Base-by-base conservation (phyloP, 1,140 invertebrate species). In the Pogonus chalceus region DNA sequence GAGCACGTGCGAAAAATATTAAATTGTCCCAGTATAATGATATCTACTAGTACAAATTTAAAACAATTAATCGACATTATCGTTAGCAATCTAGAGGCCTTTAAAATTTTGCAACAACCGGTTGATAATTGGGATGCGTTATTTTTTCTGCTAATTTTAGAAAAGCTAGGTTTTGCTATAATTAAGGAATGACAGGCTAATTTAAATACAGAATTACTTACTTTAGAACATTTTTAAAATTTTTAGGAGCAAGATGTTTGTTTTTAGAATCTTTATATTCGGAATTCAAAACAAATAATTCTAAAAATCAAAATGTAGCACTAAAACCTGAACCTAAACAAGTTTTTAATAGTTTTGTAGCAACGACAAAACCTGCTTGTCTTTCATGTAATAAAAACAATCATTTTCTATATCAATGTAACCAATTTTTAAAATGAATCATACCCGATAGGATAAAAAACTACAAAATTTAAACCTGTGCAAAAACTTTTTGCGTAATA, bases 71-170 rank as follows among this genome's bases (percentile, higher is more conserved):
- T 69, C 7, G 64, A 68, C 53, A 59, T 54, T 18, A 56, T 65
- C 9, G 56, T 56, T 12, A 64, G 63, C 35, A 62, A 62, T 58
- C 3, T 69, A 20, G 56, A 57, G 18, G 64, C 57, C 9, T 58
- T 68, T 16, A 58, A 60, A 46, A 60, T 55, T 52, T 47, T 66
- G 49, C 47, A 60, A 7, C 57, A 63, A 18, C 37, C 10, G 9
- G 61, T 60, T 7, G 62, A 67, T 1, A 53, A 55, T 31, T 68
- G 63, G 65, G 66, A 66, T 56, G 53, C 60, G 0, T 22, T 68
- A 31, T 55, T 69, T 21, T 57, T 70, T 50, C 54, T 61, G 57
- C 21, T 64, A 16, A 48, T 62, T 7, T 56, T 54, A 23, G 54
- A 62, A 23, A 66, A 65, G 53, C 52, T 67, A 23, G 62, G 64